A percentile compares a stretch with the other conserved stretches of the same genome.
Evolutionary conservation across 2,797 vertebrate genomes (phyloP).

Genomic region (Acipenser transmontanus): DNA sequence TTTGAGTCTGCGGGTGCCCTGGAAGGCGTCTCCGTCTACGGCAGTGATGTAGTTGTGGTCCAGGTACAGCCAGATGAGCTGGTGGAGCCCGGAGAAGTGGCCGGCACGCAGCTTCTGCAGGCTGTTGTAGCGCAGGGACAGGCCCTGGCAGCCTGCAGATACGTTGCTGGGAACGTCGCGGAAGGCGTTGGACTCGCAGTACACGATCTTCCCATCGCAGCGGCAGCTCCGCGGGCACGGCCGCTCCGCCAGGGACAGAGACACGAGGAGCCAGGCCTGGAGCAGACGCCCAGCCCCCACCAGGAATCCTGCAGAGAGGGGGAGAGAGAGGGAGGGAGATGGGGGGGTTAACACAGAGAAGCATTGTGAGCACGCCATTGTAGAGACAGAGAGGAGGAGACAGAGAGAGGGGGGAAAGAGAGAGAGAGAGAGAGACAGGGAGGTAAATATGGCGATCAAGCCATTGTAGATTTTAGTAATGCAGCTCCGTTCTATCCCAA

Average conservation of each 20-base stretch:
- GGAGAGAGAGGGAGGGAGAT: background rate
- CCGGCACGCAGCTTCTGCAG: constrained; percentile 80
- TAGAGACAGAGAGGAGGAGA: background rate
- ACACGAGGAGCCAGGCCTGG: constrained; percentile 61
- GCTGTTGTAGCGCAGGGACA: constrained; percentile 95
- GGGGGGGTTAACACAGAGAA: too few species aligned
- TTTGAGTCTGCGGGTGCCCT: constrained; percentile 87
- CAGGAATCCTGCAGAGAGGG: constrained; percentile 53
- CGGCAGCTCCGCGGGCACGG: constrained; percentile 88
- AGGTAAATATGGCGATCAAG: too few species aligned
- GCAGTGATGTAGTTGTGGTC: constrained; percentile 91
- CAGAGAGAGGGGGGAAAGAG: background rate
- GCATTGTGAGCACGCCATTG: too few species aligned
- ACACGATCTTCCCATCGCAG: constrained; percentile 96
- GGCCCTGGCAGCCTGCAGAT: constrained; percentile 85
- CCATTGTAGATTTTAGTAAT: too few species aligned
- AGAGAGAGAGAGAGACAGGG: too few species aligned
- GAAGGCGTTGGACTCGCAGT: constrained; percentile 94
- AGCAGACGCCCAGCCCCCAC: constrained; percentile 55
- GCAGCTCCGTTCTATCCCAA: too few species aligned
- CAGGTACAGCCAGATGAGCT: constrained; percentile 95
- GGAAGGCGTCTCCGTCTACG: constrained; percentile 86
- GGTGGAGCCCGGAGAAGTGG: constrained; percentile 88
- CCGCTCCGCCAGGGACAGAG: constrained; percentile 72
- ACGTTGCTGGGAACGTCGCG: constrained; percentile 88